phyloP scores from a whole-genome alignment of 2,888 invertebrate genomes.

The Ormyrus pomaceus region DNA sequence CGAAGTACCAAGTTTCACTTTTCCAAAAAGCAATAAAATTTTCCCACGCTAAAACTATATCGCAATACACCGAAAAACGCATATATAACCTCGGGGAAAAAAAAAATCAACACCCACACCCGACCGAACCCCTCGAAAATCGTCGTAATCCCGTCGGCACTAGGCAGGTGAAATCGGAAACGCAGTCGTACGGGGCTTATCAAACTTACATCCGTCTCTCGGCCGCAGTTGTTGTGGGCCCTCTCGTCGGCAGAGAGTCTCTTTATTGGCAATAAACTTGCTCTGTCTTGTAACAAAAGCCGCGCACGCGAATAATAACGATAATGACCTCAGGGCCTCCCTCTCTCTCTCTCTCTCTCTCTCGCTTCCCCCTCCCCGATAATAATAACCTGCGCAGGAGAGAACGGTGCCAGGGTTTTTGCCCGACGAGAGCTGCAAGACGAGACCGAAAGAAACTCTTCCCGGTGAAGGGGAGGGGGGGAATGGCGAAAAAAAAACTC shows the following conservation, averaged over 20 bases:
- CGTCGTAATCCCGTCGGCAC: neutral
- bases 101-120: no score
- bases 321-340: constrained; percentile 64
- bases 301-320: constrained; percentile 64
- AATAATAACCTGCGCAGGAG: constrained; percentile 63
- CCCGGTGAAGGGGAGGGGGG: constrained; percentile 38
- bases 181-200: constrained; percentile 7
- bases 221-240: no score
- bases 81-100: no score
- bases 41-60: no score
- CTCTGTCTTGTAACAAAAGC: constrained; percentile 65
- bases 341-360: neutral
- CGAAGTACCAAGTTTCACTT: no score
- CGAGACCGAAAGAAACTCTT: constrained; percentile 20
- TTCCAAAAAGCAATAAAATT: no score
- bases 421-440: constrained; percentile 54
- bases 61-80: no score
- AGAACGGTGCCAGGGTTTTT: constrained; percentile 63
- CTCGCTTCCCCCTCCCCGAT: constrained; percentile 48
- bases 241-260: constrained; percentile 40
- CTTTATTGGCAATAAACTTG: constrained; percentile 65
- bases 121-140: neutral
- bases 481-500: constrained; percentile 16
- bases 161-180: constrained; percentile 37
- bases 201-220: constrained; percentile 34